These are phyloP conservation scores for Drosophila meridiana DNA, from an alignment of 2,888 invertebrate species.

Conservation along the genomic window DNA sequence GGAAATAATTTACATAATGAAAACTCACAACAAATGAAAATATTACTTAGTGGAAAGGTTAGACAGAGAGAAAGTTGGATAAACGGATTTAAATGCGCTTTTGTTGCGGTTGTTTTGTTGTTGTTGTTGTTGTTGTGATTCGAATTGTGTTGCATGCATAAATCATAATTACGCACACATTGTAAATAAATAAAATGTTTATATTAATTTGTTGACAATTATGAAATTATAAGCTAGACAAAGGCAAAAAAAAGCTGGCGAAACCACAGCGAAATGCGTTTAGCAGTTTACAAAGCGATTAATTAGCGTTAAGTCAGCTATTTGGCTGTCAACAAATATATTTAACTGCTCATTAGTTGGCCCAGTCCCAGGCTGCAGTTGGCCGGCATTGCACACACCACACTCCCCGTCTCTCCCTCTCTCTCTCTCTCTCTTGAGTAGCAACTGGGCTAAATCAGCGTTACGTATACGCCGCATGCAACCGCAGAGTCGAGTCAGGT, in stretches of 20 bases:
- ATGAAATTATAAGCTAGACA: slow-evolving; percentile 62
- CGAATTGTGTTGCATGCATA: slow-evolving; percentile 43
- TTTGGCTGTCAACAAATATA: slow-evolving; percentile 68
- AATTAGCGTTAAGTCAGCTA: slow-evolving; percentile 63
- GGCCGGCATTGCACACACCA: too few species aligned
- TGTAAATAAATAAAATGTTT: slow-evolving; percentile 63
- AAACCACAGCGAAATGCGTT: slow-evolving; percentile 44
- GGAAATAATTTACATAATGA: slow-evolving; percentile 24
- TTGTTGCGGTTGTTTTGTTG: slow-evolving; percentile 18
- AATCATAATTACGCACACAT: slow-evolving; percentile 64
- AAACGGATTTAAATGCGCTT: slow-evolving; percentile 63
- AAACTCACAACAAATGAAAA: slow-evolving; percentile 38
- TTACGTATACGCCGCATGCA: slow-evolving; percentile 63
- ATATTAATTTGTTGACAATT: slow-evolving; percentile 78
- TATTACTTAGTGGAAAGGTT: slow-evolving; percentile 38
- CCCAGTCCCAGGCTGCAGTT: slow-evolving; percentile 7
- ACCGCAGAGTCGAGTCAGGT: slow-evolving; percentile 57
- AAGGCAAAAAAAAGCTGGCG: slow-evolving; percentile 18
- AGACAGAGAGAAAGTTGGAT: slow-evolving; percentile 46
- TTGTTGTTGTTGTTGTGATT: slow-evolving; percentile 4
- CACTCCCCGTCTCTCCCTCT: neutral
- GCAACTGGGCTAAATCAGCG: slow-evolving; percentile 42
- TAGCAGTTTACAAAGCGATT: slow-evolving; percentile 68
- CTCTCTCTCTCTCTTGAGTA: neutral
- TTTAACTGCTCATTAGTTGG: slow-evolving; percentile 72